phyloP scores from a whole-genome alignment of 2,113 vertebrate species.

The Petrocephalus zakoni region DNA sequence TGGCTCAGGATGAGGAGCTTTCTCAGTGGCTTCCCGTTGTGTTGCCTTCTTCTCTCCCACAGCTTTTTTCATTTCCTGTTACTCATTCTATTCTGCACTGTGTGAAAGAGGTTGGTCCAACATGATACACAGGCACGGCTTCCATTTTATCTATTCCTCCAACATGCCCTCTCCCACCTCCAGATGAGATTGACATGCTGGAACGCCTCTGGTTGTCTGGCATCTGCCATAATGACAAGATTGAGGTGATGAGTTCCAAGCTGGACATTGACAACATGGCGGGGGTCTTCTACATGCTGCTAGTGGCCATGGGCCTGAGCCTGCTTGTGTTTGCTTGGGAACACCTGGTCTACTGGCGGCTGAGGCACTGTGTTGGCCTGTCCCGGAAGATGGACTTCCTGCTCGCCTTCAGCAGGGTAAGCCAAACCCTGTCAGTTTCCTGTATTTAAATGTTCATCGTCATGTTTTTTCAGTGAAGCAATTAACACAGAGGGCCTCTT shows the following conservation, averaged over 20 bases:
- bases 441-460: background rate
- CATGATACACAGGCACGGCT: background rate
- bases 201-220: slow-evolving; percentile 67
- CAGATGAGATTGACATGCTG: slow-evolving; percentile 70
- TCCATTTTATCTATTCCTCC: background rate
- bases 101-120: background rate
- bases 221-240: slow-evolving; percentile 72
- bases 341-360: slow-evolving; percentile 80
- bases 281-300: slow-evolving; percentile 83
- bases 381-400: slow-evolving; percentile 76
- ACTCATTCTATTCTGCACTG: background rate
- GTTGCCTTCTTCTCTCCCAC: background rate
- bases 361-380: slow-evolving; percentile 71
- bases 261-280: slow-evolving; percentile 90
- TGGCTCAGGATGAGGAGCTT: background rate
- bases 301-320: slow-evolving; percentile 85
- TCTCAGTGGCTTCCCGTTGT: background rate
- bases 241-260: slow-evolving; percentile 85
- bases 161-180: background rate
- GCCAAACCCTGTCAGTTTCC: slow-evolving; percentile 15
- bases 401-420: slow-evolving; percentile 78
- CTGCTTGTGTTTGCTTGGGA: slow-evolving; percentile 83
- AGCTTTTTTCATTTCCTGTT: background rate
- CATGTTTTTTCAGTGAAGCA: background rate
- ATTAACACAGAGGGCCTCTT: background rate